These are phyloP conservation scores for Phainopepla nitens DNA, from an alignment of 2,113 vertebrate genomes.

Conservation along the genomic window DNA sequence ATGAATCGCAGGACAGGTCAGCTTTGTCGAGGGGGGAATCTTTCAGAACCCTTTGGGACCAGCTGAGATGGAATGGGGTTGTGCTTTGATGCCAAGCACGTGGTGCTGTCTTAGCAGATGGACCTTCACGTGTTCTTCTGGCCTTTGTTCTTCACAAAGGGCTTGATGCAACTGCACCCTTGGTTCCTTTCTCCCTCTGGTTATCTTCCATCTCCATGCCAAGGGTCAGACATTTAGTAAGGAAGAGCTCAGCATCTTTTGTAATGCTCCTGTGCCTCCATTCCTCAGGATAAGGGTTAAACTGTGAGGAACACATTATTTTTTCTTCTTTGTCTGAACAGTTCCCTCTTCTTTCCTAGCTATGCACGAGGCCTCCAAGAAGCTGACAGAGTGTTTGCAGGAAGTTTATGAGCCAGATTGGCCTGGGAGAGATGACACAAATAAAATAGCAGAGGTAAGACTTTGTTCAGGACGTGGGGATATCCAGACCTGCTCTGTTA, in stretches of 20 bases:
- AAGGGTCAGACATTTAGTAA: background rate
- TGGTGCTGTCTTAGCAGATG: background rate
- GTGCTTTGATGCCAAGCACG: background rate
- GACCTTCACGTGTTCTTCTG: background rate
- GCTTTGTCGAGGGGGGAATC: background rate
- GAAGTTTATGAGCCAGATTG: conserved; percentile 96
- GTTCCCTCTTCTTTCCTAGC: conserved; percentile 71
- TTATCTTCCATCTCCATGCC: background rate
- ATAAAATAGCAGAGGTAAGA: conserved; percentile 89
- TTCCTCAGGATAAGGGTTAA: background rate
- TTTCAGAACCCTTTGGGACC: background rate
- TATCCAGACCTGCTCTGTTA: background rate
- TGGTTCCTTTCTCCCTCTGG: background rate
- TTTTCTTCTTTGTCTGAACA: background rate
- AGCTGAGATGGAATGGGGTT: background rate
- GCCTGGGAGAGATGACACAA: conserved; percentile 92
- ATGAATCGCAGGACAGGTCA: background rate
- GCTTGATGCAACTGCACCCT: background rate
- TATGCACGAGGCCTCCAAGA: conserved; percentile 97
- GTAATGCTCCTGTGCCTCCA: background rate
- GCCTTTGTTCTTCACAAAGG: too few relatives aligned
- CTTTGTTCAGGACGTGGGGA: background rate
- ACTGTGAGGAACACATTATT: background rate
- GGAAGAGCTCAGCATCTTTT: background rate
- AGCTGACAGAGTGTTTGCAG: conserved; percentile 88